These are phyloP conservation scores for Chrysolina haemoptera DNA, from an alignment of 2,888 invertebrate species.

Conservation along the genomic window DNA sequence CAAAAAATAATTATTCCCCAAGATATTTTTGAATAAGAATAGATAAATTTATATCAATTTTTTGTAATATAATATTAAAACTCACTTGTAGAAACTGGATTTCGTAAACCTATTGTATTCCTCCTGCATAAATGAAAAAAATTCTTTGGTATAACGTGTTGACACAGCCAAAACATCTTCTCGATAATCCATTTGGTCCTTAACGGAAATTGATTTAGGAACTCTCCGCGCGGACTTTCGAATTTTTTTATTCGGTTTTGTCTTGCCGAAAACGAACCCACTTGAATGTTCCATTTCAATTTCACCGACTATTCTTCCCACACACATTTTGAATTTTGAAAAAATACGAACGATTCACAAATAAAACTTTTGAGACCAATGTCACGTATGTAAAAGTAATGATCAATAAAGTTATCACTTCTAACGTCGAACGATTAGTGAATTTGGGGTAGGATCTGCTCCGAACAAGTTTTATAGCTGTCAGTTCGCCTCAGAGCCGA, in stretches of 20 bases:
- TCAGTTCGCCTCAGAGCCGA: background rate
- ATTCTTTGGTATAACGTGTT: slow-evolving; percentile 61
- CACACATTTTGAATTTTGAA: slow-evolving; percentile 56
- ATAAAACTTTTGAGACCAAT: background rate
- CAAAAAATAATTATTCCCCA: background rate
- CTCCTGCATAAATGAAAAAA: slow-evolving; percentile 55
- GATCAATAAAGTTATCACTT: background rate
- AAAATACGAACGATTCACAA: background rate
- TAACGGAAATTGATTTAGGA: background rate
- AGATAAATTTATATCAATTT: no score
- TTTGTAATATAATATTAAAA: slow-evolving; percentile 21
- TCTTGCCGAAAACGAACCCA: slow-evolving; percentile 3
- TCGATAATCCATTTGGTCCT: slow-evolving; percentile 45
- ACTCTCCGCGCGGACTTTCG: slow-evolving; percentile 22
- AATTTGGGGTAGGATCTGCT: background rate
- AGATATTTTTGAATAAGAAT: background rate
- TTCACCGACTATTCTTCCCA: slow-evolving; percentile 52
- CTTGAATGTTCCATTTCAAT: slow-evolving; percentile 29
- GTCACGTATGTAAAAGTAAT: slow-evolving; percentile 24
- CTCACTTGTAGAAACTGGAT: slow-evolving; percentile 63
- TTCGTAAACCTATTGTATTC: slow-evolving; percentile 55
- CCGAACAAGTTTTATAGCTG: background rate
- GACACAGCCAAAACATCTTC: slow-evolving; percentile 61
- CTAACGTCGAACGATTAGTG: background rate
- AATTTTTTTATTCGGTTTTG: slow-evolving; percentile 14